phyloP scores from a whole-genome alignment of 2,797 vertebrate species.

The Pipistrellus kuhlii region DNA sequence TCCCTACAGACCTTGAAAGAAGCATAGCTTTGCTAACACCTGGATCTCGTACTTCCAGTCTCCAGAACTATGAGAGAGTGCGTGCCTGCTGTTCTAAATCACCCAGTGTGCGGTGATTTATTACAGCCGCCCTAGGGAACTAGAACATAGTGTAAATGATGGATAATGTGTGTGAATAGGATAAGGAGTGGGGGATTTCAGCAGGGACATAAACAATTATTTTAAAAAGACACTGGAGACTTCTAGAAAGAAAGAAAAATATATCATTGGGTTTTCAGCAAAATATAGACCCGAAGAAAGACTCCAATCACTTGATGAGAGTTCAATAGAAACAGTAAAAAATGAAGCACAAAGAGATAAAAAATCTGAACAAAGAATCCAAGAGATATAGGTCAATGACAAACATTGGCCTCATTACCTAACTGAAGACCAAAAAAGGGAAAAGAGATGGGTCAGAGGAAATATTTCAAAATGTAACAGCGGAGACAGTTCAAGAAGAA shows the following conservation, averaged over 20 bases:
- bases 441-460: background rate
- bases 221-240: background rate
- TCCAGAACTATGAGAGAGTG: background rate
- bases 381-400: background rate
- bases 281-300: background rate
- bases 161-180: background rate
- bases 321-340: background rate
- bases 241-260: background rate
- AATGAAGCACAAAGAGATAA: background rate
- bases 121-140: background rate
- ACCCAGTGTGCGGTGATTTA: background rate
- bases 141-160: background rate
- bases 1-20: background rate
- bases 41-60: background rate
- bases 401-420: background rate
- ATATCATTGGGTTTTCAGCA: background rate
- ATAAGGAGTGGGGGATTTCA: background rate
- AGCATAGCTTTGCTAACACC: background rate
- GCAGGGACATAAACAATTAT: background rate
- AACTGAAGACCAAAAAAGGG: background rate
- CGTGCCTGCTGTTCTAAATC: background rate
- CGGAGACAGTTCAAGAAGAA: background rate
- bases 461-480: background rate
- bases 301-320: background rate
- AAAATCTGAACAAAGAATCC: background rate